Evolutionary conservation across 92 coral and sea anemone genomes (phyloP).

Genomic region (Zoanthus sansibaricus): DNA sequence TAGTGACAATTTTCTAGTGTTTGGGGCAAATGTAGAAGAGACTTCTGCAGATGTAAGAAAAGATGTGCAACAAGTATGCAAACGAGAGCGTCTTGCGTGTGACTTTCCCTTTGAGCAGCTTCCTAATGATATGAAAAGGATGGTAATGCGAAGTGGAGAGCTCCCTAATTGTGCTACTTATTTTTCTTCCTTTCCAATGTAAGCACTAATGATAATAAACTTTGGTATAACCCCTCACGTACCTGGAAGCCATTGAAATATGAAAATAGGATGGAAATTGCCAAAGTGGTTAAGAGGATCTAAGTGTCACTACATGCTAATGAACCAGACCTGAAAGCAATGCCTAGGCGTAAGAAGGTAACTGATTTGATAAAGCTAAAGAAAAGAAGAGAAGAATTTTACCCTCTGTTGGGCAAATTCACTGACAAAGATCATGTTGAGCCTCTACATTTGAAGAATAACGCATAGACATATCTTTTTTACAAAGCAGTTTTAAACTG

Average conservation of each 20-base stretch:
- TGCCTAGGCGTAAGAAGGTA: neutral
- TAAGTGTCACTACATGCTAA: slow-evolving; percentile 14
- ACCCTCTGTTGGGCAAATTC: slow-evolving; percentile 55
- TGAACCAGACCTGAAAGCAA: slow-evolving; percentile 1
- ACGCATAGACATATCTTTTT: slow-evolving; percentile 71
- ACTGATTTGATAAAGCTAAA: slow-evolving; percentile 23
- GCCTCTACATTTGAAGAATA: no score
- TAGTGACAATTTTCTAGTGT: no score
- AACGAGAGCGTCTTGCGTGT: slow-evolving; percentile 45
- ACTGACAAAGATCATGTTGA: neutral
- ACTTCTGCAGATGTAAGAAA: slow-evolving; percentile 59
- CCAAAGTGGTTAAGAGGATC: slow-evolving; percentile 27
- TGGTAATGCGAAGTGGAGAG: slow-evolving; percentile 64
- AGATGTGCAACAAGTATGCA: slow-evolving; percentile 64
- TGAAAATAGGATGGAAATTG: slow-evolving; percentile 49
- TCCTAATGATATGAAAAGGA: slow-evolving; percentile 76
- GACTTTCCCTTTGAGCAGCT: slow-evolving; percentile 71
- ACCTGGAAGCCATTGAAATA: slow-evolving; percentile 69
- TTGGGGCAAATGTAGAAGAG: slow-evolving; percentile 47
- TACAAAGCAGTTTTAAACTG: slow-evolving; percentile 44
- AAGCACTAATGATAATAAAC: slow-evolving; percentile 60
- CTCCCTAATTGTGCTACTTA: slow-evolving; percentile 66
- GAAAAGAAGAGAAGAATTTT: slow-evolving; percentile 66
- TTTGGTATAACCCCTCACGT: slow-evolving; percentile 49
- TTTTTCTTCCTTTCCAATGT: slow-evolving; percentile 79